phyloP scores from a whole-genome alignment of 2,113 vertebrate genomes.

The Oreochromis aureus region DNA sequence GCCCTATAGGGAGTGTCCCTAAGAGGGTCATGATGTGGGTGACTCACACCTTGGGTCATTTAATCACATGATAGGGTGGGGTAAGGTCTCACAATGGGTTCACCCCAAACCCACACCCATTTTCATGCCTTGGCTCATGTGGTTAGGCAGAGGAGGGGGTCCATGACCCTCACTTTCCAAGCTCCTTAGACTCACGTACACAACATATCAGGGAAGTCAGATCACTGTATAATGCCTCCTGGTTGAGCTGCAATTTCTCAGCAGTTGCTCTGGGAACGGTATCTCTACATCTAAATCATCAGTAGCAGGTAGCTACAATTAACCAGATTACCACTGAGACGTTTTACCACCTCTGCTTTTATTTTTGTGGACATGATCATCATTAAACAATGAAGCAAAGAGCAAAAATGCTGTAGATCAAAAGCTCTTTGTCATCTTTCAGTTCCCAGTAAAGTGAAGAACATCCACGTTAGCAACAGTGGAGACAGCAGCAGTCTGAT shows the following conservation, averaged over 20 bases:
- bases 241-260: background rate
- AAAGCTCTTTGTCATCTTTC: background rate
- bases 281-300: background rate
- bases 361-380: background rate
- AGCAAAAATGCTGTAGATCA: background rate
- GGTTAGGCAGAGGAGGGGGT: background rate
- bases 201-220: background rate
- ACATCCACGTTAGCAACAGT: conserved; percentile 81
- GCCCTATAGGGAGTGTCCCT: background rate
- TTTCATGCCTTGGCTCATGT: background rate
- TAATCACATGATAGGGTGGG: background rate
- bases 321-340: background rate
- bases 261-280: rapidly evolving
- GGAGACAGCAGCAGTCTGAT: conserved; percentile 82
- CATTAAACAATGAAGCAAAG: background rate
- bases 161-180: background rate
- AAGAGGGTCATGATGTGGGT: background rate
- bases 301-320: background rate
- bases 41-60: background rate
- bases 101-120: background rate
- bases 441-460: conserved; percentile 93
- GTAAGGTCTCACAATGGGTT: background rate
- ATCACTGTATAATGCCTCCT: background rate
- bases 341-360: background rate
- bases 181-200: background rate